phyloP scores from a whole-genome alignment of 2,888 invertebrate genomes.

The Sialis fuliginosa region DNA sequence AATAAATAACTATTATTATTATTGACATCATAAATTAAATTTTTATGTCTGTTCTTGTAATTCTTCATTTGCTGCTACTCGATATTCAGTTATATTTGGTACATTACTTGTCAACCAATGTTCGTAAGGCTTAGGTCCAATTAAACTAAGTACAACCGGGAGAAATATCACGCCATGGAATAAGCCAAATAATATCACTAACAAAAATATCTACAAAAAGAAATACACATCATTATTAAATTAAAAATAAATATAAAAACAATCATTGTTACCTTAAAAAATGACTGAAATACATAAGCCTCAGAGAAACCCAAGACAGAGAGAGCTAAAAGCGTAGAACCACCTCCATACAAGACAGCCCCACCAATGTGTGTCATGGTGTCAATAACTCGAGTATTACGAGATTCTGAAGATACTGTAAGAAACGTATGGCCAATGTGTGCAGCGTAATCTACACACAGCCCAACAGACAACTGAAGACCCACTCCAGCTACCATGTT shows the following conservation, averaged over 20 bases:
- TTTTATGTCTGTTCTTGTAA: no score
- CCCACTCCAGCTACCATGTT: slow-evolving; percentile 69
- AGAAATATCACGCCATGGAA: slow-evolving; percentile 60
- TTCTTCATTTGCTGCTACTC: no score
- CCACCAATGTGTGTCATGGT: slow-evolving; percentile 57
- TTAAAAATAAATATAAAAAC: neutral
- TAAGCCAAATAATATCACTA: slow-evolving; percentile 60
- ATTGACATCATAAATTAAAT: no score
- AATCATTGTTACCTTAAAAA: slow-evolving; percentile 34
- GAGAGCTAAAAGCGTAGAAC: slow-evolving; percentile 57
- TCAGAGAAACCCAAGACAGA: slow-evolving; percentile 50
- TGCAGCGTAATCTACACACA: slow-evolving; percentile 71
- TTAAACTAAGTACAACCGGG: slow-evolving; percentile 53
- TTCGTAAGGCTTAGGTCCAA: slow-evolving; percentile 44
- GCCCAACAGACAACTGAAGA: slow-evolving; percentile 59
- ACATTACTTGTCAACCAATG: neutral
- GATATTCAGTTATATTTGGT: no score
- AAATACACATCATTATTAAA: slow-evolving; percentile 4
- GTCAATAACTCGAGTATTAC: slow-evolving; percentile 37
- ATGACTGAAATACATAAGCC: slow-evolving; percentile 59
- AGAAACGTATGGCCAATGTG: slow-evolving; percentile 69
- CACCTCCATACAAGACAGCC: slow-evolving; percentile 60
- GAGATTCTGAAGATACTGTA: slow-evolving; percentile 28
- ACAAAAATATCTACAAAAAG: slow-evolving; percentile 48
- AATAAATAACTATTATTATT: no score